Evolutionary conservation across 2,797 vertebrate genomes (phyloP), one percentile per base, ranked within the genome.

Genomic region (Coregonus ussuriensis): DNA sequence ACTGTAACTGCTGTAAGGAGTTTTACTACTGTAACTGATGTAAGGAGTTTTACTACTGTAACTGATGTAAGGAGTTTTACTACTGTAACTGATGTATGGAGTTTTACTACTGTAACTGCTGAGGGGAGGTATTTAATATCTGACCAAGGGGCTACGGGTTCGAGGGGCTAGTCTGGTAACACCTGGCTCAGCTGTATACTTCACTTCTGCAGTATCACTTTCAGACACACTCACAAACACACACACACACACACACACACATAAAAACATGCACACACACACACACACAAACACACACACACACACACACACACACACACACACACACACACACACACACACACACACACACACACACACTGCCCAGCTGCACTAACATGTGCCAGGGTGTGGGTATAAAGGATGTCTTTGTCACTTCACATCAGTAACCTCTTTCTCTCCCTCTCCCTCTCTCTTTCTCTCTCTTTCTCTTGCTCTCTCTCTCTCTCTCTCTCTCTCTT

Each of bases 381-480:
- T 56, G 68, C 74, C 79, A 63, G 68, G 65, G 6, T 59, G 29
- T 65, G 59, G 54, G 74, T 31, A 79, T 79, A 71, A 84, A 79
- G 31, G 62, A 71, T 63, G 69, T 31, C 75, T 77, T 81, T 84
- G 79, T 77, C 68, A 68, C 72, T 69, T 56, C 71, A 71, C 53
- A 65, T 79, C 52, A 9, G 66, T 18, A 74, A 71, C 62, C 41
- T 18, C 73, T 75, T 6, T 66, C 52, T 52, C 33, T 25, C 52
- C 29, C 35, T 66, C 59, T 52, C 14, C 13, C 14, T 75, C 25
- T 25, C 47, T 21, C 47, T 15, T 29, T 16, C 47, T 37, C 25
- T 9, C 41, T 75, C 63, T 25, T 21, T 62, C 75, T 29, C n/a
- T 31, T 18, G 41, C 67, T 62, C 68, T 47, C 35, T 21, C 67